Conservation (phyloP, 2,888 invertebrate genomes). For the Leucozona laternaria region DNA sequence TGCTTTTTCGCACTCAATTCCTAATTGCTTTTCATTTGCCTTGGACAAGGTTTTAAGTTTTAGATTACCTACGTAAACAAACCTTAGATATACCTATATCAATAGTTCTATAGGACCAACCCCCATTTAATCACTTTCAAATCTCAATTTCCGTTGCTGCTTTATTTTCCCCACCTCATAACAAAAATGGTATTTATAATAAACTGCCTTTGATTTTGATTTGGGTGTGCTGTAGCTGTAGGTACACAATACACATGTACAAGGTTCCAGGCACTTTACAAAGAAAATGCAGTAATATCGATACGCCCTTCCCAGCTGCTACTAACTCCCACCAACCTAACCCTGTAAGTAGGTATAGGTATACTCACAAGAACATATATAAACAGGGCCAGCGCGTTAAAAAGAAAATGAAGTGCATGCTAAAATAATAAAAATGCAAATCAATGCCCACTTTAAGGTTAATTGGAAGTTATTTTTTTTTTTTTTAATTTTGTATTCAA, state of each 20-base stretch:
- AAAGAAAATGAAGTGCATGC: constrained; percentile 37
- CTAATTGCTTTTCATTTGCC: constrained; percentile 24
- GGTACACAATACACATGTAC: background rate
- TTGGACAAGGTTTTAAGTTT: background rate
- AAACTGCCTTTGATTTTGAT: constrained; percentile 13
- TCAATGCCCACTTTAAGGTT: constrained; percentile 68
- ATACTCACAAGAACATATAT: background rate
- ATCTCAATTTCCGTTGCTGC: constrained; percentile 14
- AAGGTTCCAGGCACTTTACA: background rate
- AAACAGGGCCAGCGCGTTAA: constrained; percentile 20
- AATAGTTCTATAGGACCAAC: background rate
- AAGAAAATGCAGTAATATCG: background rate
- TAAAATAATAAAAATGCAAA: constrained; percentile 64
- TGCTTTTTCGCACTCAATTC: constrained; percentile 23
- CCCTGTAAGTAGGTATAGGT: too few relatives aligned
- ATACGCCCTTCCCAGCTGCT: background rate
- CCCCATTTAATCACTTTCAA: constrained; percentile 25
- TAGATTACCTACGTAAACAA: background rate
- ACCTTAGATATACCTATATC: background rate
- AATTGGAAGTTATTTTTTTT: constrained; percentile 59
- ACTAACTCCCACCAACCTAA: background rate
- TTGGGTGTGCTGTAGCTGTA: background rate
- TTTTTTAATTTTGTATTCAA: constrained; percentile 3
- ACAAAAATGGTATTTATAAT: constrained; percentile 15
- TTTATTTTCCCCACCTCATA: constrained; percentile 21